Evolutionary conservation across 1,140 invertebrate species (phyloP).

Genomic region (Panulirus ornatus): DNA sequence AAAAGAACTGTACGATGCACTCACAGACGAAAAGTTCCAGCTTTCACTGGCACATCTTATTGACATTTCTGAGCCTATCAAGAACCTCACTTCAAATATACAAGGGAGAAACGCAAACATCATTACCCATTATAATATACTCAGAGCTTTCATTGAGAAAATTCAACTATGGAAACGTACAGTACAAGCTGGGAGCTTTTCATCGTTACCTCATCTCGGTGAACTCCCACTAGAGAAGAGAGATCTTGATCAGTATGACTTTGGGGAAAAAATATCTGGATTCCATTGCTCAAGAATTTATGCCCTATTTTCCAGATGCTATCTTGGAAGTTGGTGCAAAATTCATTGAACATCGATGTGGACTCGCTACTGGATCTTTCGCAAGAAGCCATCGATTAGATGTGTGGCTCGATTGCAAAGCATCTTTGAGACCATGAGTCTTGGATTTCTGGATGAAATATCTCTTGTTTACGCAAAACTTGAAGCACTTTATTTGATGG

Average conservation of each 20-base stretch:
- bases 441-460: too few relatives aligned
- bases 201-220: neutral
- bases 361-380: too few relatives aligned
- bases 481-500: too few relatives aligned
- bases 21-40: too few relatives aligned
- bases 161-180: conserved; percentile 3
- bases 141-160: conserved; percentile 4
- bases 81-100: neutral
- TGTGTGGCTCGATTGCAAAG: too few relatives aligned
- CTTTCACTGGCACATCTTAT: too few relatives aligned
- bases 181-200: neutral
- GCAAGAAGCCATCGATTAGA: too few relatives aligned
- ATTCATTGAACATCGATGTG: conserved; percentile 4
- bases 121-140: conserved; percentile 5
- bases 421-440: too few relatives aligned
- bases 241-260: neutral
- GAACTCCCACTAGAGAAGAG: conserved; percentile 7
- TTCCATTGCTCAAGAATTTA: conserved; percentile 7
- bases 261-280: neutral
- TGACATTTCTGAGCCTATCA: too few relatives aligned
- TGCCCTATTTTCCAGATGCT: neutral
- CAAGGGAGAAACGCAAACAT: conserved; percentile 8
- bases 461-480: too few relatives aligned
- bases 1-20: too few relatives aligned
- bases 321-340: neutral